Conservation (phyloP, 2,113 vertebrate species). For the Canis aureus region DNA sequence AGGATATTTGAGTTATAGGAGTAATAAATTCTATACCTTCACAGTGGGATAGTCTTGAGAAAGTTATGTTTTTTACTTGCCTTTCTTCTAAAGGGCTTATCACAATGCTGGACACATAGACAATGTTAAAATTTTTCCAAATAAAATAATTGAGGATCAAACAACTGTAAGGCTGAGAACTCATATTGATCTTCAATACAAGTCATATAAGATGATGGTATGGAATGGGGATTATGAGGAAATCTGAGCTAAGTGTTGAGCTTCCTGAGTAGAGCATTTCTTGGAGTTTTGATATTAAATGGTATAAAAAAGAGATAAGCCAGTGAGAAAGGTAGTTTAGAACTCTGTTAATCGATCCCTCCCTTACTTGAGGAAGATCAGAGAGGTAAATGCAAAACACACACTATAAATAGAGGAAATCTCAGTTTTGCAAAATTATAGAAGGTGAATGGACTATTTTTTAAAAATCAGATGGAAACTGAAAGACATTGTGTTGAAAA, state of each 20-base stretch:
- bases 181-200: background rate
- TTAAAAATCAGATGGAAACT: background rate
- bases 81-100: background rate
- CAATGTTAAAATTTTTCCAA: background rate
- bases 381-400: background rate
- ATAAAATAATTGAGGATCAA: background rate
- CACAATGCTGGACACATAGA: background rate
- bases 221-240: background rate
- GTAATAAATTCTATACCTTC: background rate
- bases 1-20: background rate
- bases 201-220: background rate
- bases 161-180: background rate
- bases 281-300: background rate
- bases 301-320: background rate
- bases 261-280: background rate
- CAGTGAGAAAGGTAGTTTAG: background rate
- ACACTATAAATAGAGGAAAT: background rate
- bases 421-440: background rate
- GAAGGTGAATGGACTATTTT: background rate
- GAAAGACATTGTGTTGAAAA: background rate
- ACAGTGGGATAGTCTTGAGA: background rate
- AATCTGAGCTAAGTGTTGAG: background rate
- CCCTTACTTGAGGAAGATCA: background rate
- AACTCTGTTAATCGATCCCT: background rate
- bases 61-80: background rate